Conservation (phyloP, 2,888 invertebrate genomes). For the Autographa pulchrina region DNA sequence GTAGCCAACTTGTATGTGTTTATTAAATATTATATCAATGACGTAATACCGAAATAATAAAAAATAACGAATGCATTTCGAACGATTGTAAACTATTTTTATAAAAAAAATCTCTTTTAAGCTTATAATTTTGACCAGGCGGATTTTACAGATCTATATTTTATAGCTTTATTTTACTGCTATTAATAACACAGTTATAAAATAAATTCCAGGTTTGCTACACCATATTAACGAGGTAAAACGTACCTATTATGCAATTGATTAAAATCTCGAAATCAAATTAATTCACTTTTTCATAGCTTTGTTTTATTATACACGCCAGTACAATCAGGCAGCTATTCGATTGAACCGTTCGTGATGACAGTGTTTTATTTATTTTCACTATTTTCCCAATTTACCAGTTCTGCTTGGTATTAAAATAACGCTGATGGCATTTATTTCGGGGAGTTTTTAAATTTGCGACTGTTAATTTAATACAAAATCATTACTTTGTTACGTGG, state of each 20-base stretch:
- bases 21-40: too few relatives aligned
- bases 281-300: constrained; percentile 40
- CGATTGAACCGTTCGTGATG: constrained; percentile 70
- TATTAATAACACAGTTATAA: background rate
- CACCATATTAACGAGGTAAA: constrained; percentile 14
- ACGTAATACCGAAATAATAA: too few relatives aligned
- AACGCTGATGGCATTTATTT: constrained; percentile 24
- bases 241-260: constrained; percentile 8
- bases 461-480: constrained; percentile 20
- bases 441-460: constrained; percentile 25
- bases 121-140: too few relatives aligned
- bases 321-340: constrained; percentile 69
- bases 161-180: background rate
- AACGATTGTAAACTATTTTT: too few relatives aligned
- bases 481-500: constrained; percentile 3
- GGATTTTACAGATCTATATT: background rate
- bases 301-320: constrained; percentile 60
- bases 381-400: constrained; percentile 63
- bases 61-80: too few relatives aligned
- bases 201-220: background rate
- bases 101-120: too few relatives aligned
- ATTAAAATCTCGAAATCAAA: constrained; percentile 35
- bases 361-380: constrained; percentile 67
- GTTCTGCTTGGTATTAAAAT: constrained; percentile 41
- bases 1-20: too few relatives aligned